phyloP scores from a whole-genome alignment of 2,113 vertebrate species.

The Dasyprocta punctata region DNA sequence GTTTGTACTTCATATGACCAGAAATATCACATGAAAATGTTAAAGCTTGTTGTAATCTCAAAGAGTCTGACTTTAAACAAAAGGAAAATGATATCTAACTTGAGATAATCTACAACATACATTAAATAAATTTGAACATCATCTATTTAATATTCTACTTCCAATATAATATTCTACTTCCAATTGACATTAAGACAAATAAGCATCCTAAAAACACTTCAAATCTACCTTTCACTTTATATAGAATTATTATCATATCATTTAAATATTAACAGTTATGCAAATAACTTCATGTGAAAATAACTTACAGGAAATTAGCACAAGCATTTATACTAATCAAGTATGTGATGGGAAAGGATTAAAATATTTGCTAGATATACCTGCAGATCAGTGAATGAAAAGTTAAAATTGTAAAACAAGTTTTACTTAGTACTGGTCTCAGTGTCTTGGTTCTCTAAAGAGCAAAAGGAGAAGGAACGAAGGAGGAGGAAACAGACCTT shows the following conservation, averaged over 20 bases:
- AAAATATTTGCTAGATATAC: not conserved
- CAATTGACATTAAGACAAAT: slow-evolving; percentile 55
- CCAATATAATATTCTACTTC: slow-evolving; percentile 53
- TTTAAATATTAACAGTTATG: slow-evolving; percentile 55
- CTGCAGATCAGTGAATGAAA: too few species aligned
- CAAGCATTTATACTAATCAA: slow-evolving; percentile 37
- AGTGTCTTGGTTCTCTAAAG: not conserved
- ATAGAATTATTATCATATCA: slow-evolving; percentile 9
- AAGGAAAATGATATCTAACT: not conserved
- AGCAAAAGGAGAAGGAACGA: not conserved
- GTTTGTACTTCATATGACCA: slow-evolving; percentile 29
- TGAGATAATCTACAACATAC: not conserved
- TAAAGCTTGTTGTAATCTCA: not conserved
- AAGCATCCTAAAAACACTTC: slow-evolving; percentile 40
- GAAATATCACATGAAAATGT: not conserved
- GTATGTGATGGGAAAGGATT: slow-evolving; percentile 38
- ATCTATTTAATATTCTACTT: slow-evolving; percentile 53
- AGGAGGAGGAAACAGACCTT: not conserved
- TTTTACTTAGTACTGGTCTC: too few species aligned
- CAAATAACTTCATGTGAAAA: slow-evolving; percentile 51
- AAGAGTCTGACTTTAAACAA: not conserved
- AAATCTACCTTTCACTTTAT: slow-evolving; percentile 1
- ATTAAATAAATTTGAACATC: slow-evolving; percentile 51
- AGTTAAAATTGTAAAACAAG: too few species aligned
- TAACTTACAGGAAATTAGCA: slow-evolving; percentile 24